Conservation (phyloP, 1,140 invertebrate species). For the Chironomus tepperi region DNA sequence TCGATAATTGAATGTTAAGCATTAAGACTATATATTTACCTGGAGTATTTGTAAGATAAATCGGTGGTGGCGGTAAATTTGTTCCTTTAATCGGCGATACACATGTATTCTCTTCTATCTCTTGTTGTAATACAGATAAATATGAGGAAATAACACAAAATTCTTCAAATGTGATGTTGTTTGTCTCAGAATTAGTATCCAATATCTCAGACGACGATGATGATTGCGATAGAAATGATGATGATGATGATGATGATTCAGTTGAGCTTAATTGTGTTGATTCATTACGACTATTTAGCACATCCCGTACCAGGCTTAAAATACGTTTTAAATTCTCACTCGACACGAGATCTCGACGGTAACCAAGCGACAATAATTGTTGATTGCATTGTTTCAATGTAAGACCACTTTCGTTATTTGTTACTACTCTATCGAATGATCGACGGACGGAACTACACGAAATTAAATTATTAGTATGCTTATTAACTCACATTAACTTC, state of each 20-base stretch:
- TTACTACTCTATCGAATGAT: conserved; percentile 37
- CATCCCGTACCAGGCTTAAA: not conserved
- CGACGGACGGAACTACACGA: conserved; percentile 36
- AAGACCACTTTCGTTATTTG: conserved; percentile 27
- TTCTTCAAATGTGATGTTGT: conserved; percentile 37
- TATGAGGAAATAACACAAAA: conserved; percentile 40
- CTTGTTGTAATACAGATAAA: conserved; percentile 38
- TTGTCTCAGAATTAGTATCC: conserved; percentile 15
- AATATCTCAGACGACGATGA: not conserved
- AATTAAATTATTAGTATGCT: not conserved
- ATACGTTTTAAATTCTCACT: conserved; percentile 36
- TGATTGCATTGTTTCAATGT: conserved; percentile 39
- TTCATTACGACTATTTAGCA: conserved; percentile 31
- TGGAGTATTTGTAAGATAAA: conserved; percentile 37
- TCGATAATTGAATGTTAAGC: too few species aligned
- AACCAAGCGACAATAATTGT: conserved; percentile 39
- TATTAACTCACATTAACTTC: too few species aligned
- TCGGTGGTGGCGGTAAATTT: conserved; percentile 39
- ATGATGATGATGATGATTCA: not conserved
- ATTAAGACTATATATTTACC: conserved; percentile 26
- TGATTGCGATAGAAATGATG: not conserved
- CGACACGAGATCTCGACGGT: conserved; percentile 39
- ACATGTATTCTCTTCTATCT: conserved; percentile 39
- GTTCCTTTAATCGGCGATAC: conserved; percentile 40
- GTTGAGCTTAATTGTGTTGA: conserved; percentile 19